Conservation (phyloP, 2,113 vertebrate genomes). For the Mellivora capensis region DNA sequence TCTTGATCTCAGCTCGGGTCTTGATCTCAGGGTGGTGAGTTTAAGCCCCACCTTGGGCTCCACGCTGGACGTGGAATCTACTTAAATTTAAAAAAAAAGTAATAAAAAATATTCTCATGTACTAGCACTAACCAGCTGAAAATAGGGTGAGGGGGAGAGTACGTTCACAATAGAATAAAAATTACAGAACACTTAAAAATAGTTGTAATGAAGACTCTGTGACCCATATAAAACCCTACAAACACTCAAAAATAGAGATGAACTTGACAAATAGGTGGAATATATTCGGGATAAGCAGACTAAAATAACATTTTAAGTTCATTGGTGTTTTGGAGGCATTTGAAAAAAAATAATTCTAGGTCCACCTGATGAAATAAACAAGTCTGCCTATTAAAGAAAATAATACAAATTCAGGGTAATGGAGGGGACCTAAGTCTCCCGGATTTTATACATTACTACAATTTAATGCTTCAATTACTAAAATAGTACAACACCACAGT, state of each 20-base stretch:
- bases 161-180: constrained; percentile 10
- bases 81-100: neutral
- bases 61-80: neutral
- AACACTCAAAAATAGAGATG: neutral
- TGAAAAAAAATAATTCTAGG: constrained; percentile 31
- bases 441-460: neutral
- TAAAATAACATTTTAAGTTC: constrained; percentile 36
- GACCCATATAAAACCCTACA: constrained; percentile 17
- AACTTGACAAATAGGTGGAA: neutral
- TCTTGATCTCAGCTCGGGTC: neutral
- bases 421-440: neutral
- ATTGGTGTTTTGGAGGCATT: neutral
- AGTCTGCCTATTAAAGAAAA: constrained; percentile 10
- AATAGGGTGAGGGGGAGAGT: neutral
- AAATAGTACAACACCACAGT: neutral
- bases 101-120: constrained; percentile 8
- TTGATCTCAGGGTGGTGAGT: neutral
- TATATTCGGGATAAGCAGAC: neutral
- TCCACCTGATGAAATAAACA: constrained; percentile 3
- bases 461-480: constrained; percentile 12
- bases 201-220: constrained; percentile 40
- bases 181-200: neutral
- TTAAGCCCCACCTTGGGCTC: neutral
- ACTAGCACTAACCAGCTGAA: neutral
- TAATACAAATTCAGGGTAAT: neutral